Percentiles rank a stretch among this genome's conserved stretches.
phyloP scores from a whole-genome alignment of 2,888 invertebrate genomes.

The Orgyia antiqua region DNA sequence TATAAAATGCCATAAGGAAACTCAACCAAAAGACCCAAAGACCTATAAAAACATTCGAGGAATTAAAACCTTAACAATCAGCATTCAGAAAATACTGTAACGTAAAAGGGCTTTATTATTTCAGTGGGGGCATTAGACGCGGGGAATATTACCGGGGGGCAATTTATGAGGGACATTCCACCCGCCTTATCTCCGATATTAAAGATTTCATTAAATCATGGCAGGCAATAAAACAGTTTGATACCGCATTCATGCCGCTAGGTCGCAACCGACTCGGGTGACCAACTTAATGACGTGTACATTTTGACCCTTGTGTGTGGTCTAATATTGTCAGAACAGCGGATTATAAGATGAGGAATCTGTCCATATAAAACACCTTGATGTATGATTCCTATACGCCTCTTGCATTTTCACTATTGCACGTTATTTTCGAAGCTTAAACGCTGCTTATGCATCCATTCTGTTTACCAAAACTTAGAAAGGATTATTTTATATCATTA shows the following conservation, averaged over 20 bases:
- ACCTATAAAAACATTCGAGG: slow-evolving; percentile 6
- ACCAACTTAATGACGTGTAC: slow-evolving; percentile 68
- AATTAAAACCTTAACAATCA: slow-evolving; percentile 23
- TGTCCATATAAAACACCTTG: too few relatives aligned
- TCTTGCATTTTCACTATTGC: too few relatives aligned
- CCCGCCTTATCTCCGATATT: slow-evolving; percentile 69
- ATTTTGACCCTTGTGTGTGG: slow-evolving; percentile 45
- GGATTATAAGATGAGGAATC: too few relatives aligned
- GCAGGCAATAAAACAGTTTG: slow-evolving; percentile 75
- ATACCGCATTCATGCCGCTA: slow-evolving; percentile 65
- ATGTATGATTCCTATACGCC: too few relatives aligned
- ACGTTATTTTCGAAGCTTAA: too few relatives aligned
- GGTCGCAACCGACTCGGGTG: slow-evolving; percentile 55
- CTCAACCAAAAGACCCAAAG: too few relatives aligned
- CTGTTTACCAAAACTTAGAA: too few relatives aligned
- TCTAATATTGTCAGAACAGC: slow-evolving; percentile 5
- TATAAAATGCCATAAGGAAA: too few relatives aligned
- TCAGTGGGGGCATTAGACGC: slow-evolving; percentile 35
- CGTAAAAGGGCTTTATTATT: slow-evolving; percentile 28
- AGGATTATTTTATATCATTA: too few relatives aligned
- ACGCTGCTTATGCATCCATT: too few relatives aligned
- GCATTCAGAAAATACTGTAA: slow-evolving; percentile 20
- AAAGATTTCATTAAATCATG: slow-evolving; percentile 78
- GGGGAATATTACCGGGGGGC: slow-evolving; percentile 51
- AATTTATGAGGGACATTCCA: slow-evolving; percentile 54